Evolutionary conservation across 2,888 invertebrate species (phyloP), one percentile per base, ranked within the genome.

Genomic region (Catocala nupta): DNA sequence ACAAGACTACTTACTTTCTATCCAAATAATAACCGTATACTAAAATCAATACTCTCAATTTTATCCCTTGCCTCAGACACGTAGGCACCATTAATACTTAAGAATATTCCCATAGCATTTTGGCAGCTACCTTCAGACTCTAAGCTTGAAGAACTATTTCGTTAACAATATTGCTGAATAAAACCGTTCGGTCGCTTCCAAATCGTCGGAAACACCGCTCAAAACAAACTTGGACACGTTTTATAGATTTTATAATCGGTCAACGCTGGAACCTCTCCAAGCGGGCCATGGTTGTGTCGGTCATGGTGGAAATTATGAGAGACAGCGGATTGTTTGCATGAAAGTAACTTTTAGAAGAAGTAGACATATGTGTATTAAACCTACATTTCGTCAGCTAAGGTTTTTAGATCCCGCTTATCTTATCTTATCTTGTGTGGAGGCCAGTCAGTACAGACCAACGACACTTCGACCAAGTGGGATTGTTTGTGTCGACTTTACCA

Each of bases 231-330:
- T 84, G 84, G 83, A 83, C 86, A 84, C 84, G 87, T 87, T 90
- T 89, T 88, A 88, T 87, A 87, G 83, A 88, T 90, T 90, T 88
- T 89, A 88, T 89, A 90, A 91, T 89, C 89, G 89, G 86, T 88
- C 89, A 89, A 79, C 80, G 82, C 81, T 90, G 90, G 90, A 89
- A 74, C 66, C 66, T 74, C 74, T 89, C 90, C 90, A 91, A 89
- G 68, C 79, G 70, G 77, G 73, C 62, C 63, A 68, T 42, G 68
- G 53, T 69, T 53, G 68, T 13, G 44, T 39, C 11, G 7, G n/a
- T 1, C 11, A 7, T 45, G 65, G 69, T 51, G 0, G 52, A 80
- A 81, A 63, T n/a, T 5, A 68, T 0, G 25, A 52, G 49, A 45
- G 44, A 1, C 3, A 60, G 55, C 58, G 54, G 45, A 25, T 50